Conservation (phyloP, 2,113 vertebrate genomes). For the Heterocephalus glaber region DNA sequence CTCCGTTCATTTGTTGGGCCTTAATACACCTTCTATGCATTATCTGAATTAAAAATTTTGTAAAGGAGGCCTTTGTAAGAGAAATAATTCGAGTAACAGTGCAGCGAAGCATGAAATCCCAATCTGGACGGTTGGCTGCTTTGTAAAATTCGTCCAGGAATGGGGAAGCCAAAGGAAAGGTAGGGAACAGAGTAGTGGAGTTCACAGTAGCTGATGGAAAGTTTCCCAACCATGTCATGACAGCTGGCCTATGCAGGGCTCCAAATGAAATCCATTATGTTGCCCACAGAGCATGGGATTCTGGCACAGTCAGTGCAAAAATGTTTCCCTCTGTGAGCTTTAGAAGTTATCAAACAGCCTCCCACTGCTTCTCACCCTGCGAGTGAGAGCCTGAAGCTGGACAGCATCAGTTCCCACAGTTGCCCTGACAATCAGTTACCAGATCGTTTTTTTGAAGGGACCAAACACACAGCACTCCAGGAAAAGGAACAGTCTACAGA, state of each 20-base stretch:
- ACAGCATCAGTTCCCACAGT: slow-evolving; percentile 41
- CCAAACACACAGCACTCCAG: not conserved
- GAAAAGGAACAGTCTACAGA: not conserved
- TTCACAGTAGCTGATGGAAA: slow-evolving; percentile 78
- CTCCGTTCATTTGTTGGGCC: slow-evolving; percentile 68
- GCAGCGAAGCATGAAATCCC: slow-evolving; percentile 83
- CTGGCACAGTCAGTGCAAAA: slow-evolving; percentile 64
- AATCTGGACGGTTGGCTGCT: slow-evolving; percentile 79
- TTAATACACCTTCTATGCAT: slow-evolving; percentile 44
- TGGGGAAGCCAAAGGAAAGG: slow-evolving; percentile 75
- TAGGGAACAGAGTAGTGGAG: slow-evolving; percentile 59
- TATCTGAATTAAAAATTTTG: slow-evolving; percentile 78
- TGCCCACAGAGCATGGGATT: slow-evolving; percentile 70
- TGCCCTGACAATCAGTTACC: not conserved
- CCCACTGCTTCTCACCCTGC: slow-evolving; percentile 26
- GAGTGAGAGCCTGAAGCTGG: not conserved
- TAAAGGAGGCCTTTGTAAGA: slow-evolving; percentile 77
- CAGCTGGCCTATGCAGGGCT: slow-evolving; percentile 71
- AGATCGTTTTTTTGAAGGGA: slow-evolving; percentile 13
- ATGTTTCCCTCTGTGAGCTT: slow-evolving; percentile 57
- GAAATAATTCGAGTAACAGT: slow-evolving; percentile 69
- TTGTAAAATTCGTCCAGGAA: slow-evolving; percentile 77
- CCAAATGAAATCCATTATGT: slow-evolving; percentile 70
- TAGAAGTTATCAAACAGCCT: slow-evolving; percentile 60
- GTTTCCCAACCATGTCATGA: slow-evolving; percentile 75